phyloP scores from a whole-genome alignment of 2,888 invertebrate genomes.

The Lasiommata megera region DNA sequence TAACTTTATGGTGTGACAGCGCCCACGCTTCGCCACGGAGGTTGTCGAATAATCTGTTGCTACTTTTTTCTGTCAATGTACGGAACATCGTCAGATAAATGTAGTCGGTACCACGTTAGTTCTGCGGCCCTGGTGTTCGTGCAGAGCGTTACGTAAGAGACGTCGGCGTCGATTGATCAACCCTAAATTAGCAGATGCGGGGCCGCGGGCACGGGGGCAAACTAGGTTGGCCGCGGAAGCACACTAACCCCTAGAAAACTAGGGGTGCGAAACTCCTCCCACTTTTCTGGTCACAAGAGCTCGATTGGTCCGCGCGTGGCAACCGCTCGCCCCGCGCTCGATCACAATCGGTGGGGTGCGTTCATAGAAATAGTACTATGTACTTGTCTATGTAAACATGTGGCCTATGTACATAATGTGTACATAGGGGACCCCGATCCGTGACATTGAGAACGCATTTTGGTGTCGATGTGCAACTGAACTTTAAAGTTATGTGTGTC shows the following conservation, averaged over 20 bases:
- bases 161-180: conserved; percentile 74
- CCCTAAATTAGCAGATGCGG: conserved; percentile 76
- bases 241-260: conserved; percentile 82
- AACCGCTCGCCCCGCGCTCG: conserved; percentile 74
- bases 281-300: conserved; percentile 80
- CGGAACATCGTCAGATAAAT: too few species aligned
- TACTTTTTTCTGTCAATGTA: too few species aligned
- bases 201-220: conserved; percentile 59
- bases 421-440: conserved; percentile 53
- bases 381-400: conserved; percentile 64
- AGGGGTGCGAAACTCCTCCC: conserved; percentile 82
- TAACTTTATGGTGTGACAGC: too few species aligned
- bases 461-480: conserved; percentile 17
- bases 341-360: conserved; percentile 81
- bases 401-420: conserved; percentile 57
- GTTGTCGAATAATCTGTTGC: too few species aligned
- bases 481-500: neutral
- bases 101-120: neutral
- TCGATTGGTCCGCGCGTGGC: conserved; percentile 75
- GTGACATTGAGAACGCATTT: conserved; percentile 67
- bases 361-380: conserved; percentile 80
- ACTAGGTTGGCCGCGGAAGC: conserved; percentile 82
- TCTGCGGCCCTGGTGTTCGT: conserved; percentile 41
- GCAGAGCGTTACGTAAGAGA: conserved; percentile 65
- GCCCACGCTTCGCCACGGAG: too few species aligned